Base-by-base conservation (phyloP, 1,140 invertebrate species). In the Phortica variegata region DNA sequence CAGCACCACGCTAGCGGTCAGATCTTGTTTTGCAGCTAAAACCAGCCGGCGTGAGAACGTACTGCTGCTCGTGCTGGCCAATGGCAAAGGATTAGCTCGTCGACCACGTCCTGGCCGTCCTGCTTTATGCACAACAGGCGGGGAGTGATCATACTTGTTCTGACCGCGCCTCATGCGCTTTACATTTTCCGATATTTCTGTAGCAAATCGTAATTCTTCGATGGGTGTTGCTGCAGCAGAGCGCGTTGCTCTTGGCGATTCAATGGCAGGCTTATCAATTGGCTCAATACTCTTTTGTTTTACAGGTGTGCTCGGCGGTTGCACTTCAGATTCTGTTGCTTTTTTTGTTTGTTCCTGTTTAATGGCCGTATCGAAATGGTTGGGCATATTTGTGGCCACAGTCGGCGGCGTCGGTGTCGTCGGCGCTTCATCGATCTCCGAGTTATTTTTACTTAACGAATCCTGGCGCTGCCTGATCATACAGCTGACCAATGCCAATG, bases 401-500 rank as follows among this genome's bases (percentile, higher is more conserved):
- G 40, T 20, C 13, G 49, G 33, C 5, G 49, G 48, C 12, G 41
- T 45, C 7, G 43, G 43, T n/a, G 44, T 39, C 5, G 39, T 42
- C 13, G 47, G 26, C 10, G 58, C 58, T 31, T 73, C 71, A 23
- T 73, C 70, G 0, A 52, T 61, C 26, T 73, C 71, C 1, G 70
- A 73, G 23, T 73, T 73, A 1, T 62, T 61, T 52, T 73, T 73
- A 29, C 70, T 73, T 18, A 61, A 60, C 3, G 69, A 73, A 45
- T 74, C 71, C 45, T 80, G 81, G 17, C 80, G 73, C 42, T 83
- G 77, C 8, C 83, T 79, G 9, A 84, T 75, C 19, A 87, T 68
- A 40, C 83, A 84, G 43, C 85, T 87, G 49, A 92, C 83, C 45
- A 91, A 88, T 0, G 89, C 90, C 26, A 91, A 70, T 0, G 90